These are phyloP conservation scores for Rhincodon typus DNA, from an alignment of 2,797 vertebrate species.

Conservation along the genomic window DNA sequence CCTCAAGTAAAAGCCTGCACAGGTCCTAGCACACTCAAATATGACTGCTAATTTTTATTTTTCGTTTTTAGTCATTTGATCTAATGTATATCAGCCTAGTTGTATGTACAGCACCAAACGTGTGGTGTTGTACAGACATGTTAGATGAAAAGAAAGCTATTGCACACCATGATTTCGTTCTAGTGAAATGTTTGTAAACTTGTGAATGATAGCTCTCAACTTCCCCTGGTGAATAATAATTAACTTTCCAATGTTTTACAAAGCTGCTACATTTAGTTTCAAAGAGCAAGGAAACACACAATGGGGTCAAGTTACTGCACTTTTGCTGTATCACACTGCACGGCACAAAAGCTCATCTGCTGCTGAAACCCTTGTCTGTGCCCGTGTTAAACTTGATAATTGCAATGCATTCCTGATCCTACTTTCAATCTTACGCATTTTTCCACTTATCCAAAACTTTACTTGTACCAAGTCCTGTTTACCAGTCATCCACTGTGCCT, in stretches of 20 bases:
- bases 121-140: background rate
- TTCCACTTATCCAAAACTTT: background rate
- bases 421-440: background rate
- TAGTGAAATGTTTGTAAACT: background rate
- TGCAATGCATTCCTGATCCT: too few species aligned
- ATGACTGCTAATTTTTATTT: background rate
- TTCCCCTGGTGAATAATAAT: background rate
- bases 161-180: background rate
- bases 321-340: background rate
- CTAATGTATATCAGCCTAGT: background rate
- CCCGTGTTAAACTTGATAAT: too few species aligned
- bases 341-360: background rate
- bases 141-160: background rate
- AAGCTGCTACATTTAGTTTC: background rate
- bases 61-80: background rate
- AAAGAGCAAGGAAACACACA: background rate
- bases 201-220: background rate
- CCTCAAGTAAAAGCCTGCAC: background rate
- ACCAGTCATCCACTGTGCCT: too few species aligned
- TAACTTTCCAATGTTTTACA: background rate
- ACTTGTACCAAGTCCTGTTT: background rate
- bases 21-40: background rate
- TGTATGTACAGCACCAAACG: background rate
- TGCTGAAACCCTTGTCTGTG: background rate
- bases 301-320: background rate